Evolutionary conservation across 2,797 vertebrate species (phyloP).

Genomic region (Danio tinwini): DNA sequence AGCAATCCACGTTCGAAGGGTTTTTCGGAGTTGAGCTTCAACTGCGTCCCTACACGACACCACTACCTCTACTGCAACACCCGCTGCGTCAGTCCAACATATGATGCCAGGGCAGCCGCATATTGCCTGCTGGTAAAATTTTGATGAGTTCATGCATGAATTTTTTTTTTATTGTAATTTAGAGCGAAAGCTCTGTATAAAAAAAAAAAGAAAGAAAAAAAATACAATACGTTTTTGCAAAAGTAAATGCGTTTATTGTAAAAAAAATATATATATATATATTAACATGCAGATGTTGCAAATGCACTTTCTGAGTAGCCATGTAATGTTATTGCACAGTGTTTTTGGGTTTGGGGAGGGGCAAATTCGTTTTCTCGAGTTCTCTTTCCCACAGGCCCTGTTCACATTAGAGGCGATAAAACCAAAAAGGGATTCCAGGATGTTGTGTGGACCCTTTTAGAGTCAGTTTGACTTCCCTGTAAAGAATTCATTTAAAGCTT

Average conservation of each 20-base stretch:
- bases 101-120: constrained; percentile 69
- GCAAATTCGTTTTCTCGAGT: constrained; percentile 73
- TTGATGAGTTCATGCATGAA: constrained; percentile 78
- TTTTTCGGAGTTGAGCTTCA: constrained; percentile 71
- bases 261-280: no score
- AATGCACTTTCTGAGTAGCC: constrained; percentile 28
- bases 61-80: constrained; percentile 55
- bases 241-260: neutral
- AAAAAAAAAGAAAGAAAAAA: neutral
- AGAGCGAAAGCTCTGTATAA: constrained; percentile 74
- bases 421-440: constrained; percentile 65
- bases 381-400: constrained; percentile 79
- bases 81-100: constrained; percentile 55
- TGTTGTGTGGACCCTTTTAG: constrained; percentile 61
- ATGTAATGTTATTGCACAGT: neutral
- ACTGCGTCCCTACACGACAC: constrained; percentile 62
- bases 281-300: constrained; percentile 31
- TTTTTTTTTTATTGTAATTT: constrained; percentile 65
- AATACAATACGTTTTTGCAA: neutral
- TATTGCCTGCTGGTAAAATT: constrained; percentile 68
- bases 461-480: constrained; percentile 66
- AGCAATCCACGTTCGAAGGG: constrained; percentile 67
- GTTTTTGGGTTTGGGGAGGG: constrained; percentile 59
- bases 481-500: constrained; percentile 67
- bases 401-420: constrained; percentile 61